Conservation (phyloP, 2,113 vertebrate genomes). For the Malaclemys terrapin region DNA sequence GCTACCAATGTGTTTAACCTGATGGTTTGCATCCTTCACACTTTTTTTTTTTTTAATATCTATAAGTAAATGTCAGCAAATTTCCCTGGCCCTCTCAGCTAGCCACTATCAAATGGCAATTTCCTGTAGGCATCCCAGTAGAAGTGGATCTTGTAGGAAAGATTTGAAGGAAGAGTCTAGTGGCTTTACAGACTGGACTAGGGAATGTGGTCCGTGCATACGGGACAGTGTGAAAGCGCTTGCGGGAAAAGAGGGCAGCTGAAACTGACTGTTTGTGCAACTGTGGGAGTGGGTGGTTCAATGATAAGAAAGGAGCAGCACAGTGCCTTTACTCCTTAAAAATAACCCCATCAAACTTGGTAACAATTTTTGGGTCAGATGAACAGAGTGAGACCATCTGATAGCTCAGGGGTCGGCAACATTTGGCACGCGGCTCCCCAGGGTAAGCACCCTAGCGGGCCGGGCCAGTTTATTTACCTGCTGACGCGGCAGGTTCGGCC, state of each 20-base stretch:
- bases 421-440: too few relatives aligned
- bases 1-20: background rate
- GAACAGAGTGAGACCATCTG: background rate
- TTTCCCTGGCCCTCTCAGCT: background rate
- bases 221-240: background rate
- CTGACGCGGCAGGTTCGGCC: too few relatives aligned
- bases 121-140: background rate
- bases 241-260: background rate
- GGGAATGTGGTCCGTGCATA: accelerated
- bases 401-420: background rate
- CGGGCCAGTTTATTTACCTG: too few relatives aligned
- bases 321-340: background rate
- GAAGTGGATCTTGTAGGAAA: background rate
- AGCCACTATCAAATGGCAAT: background rate
- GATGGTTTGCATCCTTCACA: background rate
- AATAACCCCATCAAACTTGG: background rate
- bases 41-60: background rate
- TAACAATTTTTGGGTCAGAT: background rate
- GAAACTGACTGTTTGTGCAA: background rate
- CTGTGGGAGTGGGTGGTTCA: accelerated
- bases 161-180: background rate
- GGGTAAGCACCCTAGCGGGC: too few relatives aligned
- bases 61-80: background rate
- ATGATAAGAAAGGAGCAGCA: background rate
- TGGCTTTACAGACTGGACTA: background rate